A percentile compares a stretch with the other conserved stretches of the same genome.
Evolutionary conservation across 2,113 vertebrate genomes (phyloP).

Genomic region (Podiceps cristatus): DNA sequence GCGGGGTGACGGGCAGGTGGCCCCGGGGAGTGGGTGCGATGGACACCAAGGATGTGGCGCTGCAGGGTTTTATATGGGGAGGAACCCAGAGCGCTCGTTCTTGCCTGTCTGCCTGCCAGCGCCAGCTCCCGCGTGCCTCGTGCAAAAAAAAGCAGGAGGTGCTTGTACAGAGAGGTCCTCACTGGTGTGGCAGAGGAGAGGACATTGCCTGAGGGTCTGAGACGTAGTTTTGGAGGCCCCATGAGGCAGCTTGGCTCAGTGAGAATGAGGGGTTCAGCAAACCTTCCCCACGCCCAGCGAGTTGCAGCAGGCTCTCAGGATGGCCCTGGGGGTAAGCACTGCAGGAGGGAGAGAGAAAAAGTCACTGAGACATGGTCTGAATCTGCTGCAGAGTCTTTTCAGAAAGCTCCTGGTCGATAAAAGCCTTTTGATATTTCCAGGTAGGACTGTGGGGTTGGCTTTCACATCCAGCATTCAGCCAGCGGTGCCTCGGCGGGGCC

Average conservation of each 20-base stretch:
- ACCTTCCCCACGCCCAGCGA: not conserved
- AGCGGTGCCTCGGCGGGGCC: accelerated
- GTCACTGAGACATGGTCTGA: not conserved
- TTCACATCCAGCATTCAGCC: not conserved
- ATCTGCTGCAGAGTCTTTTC: not conserved
- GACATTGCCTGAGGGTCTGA: not conserved
- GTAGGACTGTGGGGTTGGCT: not conserved
- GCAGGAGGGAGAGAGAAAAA: not conserved
- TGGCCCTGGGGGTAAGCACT: not conserved
- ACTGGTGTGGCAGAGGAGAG: not conserved
- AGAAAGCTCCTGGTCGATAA: not conserved
- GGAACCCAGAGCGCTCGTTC: not conserved
- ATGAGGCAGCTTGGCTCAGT: not conserved
- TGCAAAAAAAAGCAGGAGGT: not conserved
- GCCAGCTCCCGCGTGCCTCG: not conserved
- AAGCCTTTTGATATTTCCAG: not conserved
- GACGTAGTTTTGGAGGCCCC: not conserved
- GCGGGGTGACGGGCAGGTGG: not conserved
- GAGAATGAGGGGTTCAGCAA: not conserved
- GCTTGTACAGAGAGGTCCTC: not conserved
- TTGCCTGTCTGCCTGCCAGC: not conserved
- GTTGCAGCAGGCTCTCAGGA: not conserved
- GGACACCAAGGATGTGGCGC: not conserved
- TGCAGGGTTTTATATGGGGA: accelerated
- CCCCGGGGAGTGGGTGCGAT: accelerated